phyloP scores from a whole-genome alignment of 2,888 invertebrate genomes.

The Campaea margaritaria region DNA sequence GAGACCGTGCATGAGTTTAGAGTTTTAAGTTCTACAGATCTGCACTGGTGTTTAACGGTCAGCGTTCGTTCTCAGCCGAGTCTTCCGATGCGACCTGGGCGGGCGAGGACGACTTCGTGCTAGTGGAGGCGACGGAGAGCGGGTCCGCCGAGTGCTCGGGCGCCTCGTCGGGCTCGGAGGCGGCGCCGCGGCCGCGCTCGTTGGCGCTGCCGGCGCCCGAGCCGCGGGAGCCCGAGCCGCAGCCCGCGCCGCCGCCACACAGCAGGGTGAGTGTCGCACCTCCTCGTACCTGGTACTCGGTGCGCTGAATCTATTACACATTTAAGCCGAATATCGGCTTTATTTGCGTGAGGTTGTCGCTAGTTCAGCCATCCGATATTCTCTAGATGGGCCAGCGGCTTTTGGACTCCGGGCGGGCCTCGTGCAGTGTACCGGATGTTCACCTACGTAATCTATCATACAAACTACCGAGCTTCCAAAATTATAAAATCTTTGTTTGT shows the following conservation, averaged over 20 bases:
- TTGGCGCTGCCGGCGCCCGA: slow-evolving; percentile 56
- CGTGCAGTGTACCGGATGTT: no score
- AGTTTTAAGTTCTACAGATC: neutral
- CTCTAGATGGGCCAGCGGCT: no score
- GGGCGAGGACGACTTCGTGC: slow-evolving; percentile 93
- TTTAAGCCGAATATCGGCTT: no score
- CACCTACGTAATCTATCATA: no score
- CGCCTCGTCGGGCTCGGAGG: slow-evolving; percentile 71
- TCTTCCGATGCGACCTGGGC: slow-evolving; percentile 84
- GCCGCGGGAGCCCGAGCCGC: slow-evolving; percentile 25
- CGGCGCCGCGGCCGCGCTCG: slow-evolving; percentile 74
- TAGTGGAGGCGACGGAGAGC: slow-evolving; percentile 90
- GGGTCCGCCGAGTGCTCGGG: slow-evolving; percentile 77
- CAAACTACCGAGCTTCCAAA: no score
- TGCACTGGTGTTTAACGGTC: neutral
- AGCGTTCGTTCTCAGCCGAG: slow-evolving; percentile 61
- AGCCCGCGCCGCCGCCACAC: slow-evolving; percentile 8
- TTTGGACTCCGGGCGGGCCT: no score
- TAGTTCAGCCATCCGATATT: no score
- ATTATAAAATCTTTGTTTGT: neutral
- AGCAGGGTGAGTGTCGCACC: no score
- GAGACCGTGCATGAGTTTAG: no score
- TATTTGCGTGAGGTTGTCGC: no score
- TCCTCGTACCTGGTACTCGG: no score
- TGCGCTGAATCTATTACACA: no score